These are phyloP conservation scores for Mustela lutreola DNA, from an alignment of 2,113 vertebrate species.

Conservation along the genomic window DNA sequence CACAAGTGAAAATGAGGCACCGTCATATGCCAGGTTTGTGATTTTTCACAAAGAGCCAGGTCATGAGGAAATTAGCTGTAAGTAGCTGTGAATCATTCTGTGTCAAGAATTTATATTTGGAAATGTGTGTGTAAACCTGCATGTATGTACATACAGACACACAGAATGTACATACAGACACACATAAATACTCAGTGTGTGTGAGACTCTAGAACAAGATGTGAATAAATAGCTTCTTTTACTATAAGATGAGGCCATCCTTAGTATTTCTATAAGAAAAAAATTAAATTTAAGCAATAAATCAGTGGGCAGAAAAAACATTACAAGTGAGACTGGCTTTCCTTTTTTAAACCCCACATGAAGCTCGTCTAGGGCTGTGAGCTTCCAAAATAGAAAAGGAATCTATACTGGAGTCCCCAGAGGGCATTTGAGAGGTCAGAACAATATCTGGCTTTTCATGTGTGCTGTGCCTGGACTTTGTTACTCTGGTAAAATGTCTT, in stretches of 20 bases:
- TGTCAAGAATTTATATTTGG: background rate
- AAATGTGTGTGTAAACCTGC: background rate
- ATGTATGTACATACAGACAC: background rate
- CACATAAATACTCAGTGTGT: background rate
- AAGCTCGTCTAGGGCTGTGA: background rate
- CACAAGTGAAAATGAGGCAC: constrained; percentile 61
- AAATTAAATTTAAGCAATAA: background rate
- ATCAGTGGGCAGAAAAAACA: constrained; percentile 12
- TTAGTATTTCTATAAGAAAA: constrained; percentile 6
- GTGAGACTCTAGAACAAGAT: background rate
- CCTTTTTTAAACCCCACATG: background rate
- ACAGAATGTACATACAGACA: background rate
- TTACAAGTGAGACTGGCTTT: background rate
- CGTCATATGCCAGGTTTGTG: constrained; percentile 46
- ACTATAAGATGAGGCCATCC: background rate
- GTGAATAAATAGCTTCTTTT: constrained; percentile 35
- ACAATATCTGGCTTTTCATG: background rate
- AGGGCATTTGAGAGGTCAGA: constrained; percentile 40
- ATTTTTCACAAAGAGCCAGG: constrained; percentile 20
- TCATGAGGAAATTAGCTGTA: constrained; percentile 35
- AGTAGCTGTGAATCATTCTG: constrained; percentile 24
- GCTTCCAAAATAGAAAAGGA: background rate
- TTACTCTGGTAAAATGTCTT: background rate
- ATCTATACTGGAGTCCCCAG: background rate
- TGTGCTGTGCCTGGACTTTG: background rate